Base-by-base conservation (phyloP, 1,140 invertebrate species). In the Zaprionus ghesquierei region DNA sequence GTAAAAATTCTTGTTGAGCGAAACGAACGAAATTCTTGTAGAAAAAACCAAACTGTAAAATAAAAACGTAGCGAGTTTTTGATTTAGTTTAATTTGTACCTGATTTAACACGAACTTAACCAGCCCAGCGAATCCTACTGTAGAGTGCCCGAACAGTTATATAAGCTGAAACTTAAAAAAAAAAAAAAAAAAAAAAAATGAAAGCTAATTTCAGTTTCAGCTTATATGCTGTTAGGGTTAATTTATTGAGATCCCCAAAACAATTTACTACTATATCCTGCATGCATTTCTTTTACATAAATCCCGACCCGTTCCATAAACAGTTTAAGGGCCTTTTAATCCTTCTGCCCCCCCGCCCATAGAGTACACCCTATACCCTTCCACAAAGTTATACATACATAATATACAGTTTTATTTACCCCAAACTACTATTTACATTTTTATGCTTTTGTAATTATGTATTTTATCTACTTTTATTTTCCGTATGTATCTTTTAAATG, bases 401-500 rank as follows among this genome's bases (percentile, higher is more conserved):
- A 38, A 55, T 44, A 54, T 62, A 9, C 23, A 65, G 27, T 66
- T 72, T 27, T 23, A 27, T 51, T 55, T 62, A 63, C 38, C 44
- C 41, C n/a, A n/a, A n/a, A 60, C 58, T n/a, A n/a, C 58, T 61
- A 61, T 51, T 51, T 15, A 46, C 41, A 35, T 58, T 69, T 75
- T 62, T 51, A 75, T 77, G 75, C 73, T 74, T 77, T 75, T 77
- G 71, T 77, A 77, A 65, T 64, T 77, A 75, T 75, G 72, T 69
- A 75, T 62, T 70, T 70, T 75, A 66, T 72, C 41, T 31, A 55
- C 23, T 56, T n/a, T n/a, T 56, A 70, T 62, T 77, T 84, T 61
- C 44, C 56, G 66, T 80, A 72, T 79, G 68, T 85, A 81, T 87
- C 61, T 70, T 62, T 66, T 74, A 70, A 60, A 62, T 63, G 56